These are phyloP conservation scores for Styela plicata DNA, from an alignment of 23 tunicate genomes.

Conservation along the genomic window DNA sequence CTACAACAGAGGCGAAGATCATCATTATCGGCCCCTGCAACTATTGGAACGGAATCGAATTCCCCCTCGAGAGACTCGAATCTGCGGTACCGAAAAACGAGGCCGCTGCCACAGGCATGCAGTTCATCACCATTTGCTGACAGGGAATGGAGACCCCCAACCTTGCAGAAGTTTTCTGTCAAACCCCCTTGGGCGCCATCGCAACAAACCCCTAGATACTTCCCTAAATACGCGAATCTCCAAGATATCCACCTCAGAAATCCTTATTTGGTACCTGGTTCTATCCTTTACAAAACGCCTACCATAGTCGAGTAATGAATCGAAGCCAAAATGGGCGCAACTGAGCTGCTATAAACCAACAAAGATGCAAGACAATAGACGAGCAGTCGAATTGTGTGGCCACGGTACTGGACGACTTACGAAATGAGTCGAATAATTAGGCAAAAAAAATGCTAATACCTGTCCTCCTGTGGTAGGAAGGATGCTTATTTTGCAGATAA, in stretches of 20 bases:
- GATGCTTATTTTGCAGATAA: too few relatives aligned
- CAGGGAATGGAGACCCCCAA: conserved; percentile 67
- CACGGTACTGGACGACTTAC: too few relatives aligned
- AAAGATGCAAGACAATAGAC: too few relatives aligned
- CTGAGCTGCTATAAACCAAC: too few relatives aligned
- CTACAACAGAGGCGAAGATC: conserved; percentile 11
- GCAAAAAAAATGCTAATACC: too few relatives aligned
- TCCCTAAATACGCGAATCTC: conserved; percentile 55
- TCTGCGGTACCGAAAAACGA: too few relatives aligned
- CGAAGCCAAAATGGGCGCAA: too few relatives aligned
- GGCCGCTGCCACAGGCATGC: neutral
- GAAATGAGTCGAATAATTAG: too few relatives aligned
- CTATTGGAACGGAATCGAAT: conserved; percentile 32
- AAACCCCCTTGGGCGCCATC: conserved; percentile 62
- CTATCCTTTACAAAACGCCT: conserved; percentile 32
- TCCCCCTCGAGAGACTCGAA: conserved; percentile 5
- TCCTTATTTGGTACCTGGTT: conserved; percentile 67
- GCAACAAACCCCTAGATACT: conserved; percentile 60
- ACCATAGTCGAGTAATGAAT: neutral
- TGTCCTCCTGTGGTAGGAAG: too few relatives aligned
- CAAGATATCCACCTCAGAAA: conserved; percentile 79
- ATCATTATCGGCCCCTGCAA: conserved; percentile 74
- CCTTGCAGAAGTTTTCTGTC: conserved; percentile 50
- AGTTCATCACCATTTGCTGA: conserved; percentile 23
- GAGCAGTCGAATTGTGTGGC: too few relatives aligned